Percentiles rank a stretch among this genome's conserved stretches.
Evolutionary conservation across 2,797 vertebrate genomes (phyloP).

Genomic region (Lycodopsis pacificus): DNA sequence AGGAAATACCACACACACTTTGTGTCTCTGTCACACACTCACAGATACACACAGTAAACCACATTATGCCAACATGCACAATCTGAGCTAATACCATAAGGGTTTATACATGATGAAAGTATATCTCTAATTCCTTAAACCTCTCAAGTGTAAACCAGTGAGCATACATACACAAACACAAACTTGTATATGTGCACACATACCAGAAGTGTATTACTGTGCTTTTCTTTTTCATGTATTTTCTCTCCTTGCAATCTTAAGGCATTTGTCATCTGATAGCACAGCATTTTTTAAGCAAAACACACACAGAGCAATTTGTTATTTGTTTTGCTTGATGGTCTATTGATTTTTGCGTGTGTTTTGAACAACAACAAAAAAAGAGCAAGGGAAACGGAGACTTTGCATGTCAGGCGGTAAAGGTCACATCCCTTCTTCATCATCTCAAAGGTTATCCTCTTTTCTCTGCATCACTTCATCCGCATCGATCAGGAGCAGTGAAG

Average conservation of each 20-base stretch:
- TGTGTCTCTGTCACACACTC: neutral
- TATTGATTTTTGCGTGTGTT: neutral
- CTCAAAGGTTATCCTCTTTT: constrained; percentile 26
- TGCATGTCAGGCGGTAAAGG: constrained; percentile 11
- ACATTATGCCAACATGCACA: neutral
- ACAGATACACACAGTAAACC: neutral
- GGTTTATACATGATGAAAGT: constrained; percentile 2
- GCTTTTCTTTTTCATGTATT: no score
- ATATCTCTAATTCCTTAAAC: constrained; percentile 19
- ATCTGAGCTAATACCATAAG: constrained; percentile 24
- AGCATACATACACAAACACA: constrained; percentile 2
- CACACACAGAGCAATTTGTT: neutral
- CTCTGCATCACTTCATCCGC: neutral
- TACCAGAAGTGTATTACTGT: no score
- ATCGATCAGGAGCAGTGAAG: constrained; percentile 7
- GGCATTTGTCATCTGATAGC: no score
- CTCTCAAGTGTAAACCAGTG: constrained; percentile 13
- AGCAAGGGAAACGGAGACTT: constrained; percentile 3
- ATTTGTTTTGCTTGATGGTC: neutral
- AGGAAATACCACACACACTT: neutral
- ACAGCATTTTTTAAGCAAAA: neutral
- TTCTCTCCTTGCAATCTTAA: no score
- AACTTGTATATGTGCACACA: neutral
- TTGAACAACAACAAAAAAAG: neutral
- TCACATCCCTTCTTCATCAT: constrained; percentile 20